Evolutionary conservation across 2,797 vertebrate genomes (phyloP).

Genomic region (Hypotaenidia okinawae): DNA sequence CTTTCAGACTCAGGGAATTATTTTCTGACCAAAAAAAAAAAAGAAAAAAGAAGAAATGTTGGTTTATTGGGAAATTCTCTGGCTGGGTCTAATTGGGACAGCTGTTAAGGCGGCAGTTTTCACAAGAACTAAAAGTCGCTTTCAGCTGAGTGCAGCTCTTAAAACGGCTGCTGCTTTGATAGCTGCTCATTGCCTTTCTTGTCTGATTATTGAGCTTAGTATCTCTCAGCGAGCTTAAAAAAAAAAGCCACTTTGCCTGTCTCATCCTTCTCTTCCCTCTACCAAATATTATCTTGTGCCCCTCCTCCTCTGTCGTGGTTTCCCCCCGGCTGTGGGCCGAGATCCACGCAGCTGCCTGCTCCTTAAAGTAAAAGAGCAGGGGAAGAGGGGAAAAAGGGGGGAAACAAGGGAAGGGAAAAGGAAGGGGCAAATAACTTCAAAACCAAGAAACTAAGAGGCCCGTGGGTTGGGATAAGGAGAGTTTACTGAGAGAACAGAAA

Average conservation of each 20-base stretch:
- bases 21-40: background rate
- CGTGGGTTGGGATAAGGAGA: too few relatives aligned
- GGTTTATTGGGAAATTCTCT: slow-evolving; percentile 62
- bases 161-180: slow-evolving; percentile 60
- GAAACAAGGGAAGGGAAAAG: too few relatives aligned
- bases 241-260: slow-evolving; percentile 5
- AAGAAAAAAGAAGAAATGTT: background rate
- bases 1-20: slow-evolving; percentile 58
- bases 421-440: too few relatives aligned
- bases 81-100: slow-evolving; percentile 66
- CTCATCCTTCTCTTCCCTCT: slow-evolving; percentile 19
- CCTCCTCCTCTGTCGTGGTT: too few relatives aligned
- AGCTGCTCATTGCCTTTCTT: slow-evolving; percentile 48
- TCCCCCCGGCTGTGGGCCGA: too few relatives aligned
- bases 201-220: slow-evolving; percentile 61
- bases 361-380: too few relatives aligned
- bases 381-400: too few relatives aligned
- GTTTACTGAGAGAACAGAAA: too few relatives aligned
- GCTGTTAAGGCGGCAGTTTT: slow-evolving; percentile 53
- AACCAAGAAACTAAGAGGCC: too few relatives aligned
- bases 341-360: too few relatives aligned
- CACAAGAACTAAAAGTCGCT: background rate
- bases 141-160: slow-evolving; percentile 49
- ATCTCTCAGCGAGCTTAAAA: slow-evolving; percentile 39
- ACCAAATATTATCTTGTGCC: background rate